phyloP scores from a whole-genome alignment of 2,888 invertebrate species.

The Archips xylosteana region DNA sequence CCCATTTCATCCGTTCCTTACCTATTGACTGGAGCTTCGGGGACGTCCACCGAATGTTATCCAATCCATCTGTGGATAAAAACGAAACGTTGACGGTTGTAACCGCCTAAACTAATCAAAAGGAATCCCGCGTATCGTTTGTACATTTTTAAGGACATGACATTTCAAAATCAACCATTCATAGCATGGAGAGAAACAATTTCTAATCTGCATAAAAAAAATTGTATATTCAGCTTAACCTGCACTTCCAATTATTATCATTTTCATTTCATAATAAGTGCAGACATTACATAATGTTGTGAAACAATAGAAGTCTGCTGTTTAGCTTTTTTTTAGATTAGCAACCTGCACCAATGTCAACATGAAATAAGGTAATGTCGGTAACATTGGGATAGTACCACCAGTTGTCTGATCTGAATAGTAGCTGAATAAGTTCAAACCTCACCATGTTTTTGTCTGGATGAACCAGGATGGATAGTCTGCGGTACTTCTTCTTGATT shows the following conservation, averaged over 20 bases:
- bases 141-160: slow-evolving; percentile 23
- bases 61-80: slow-evolving; percentile 80
- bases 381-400: neutral
- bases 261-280: neutral
- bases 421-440: slow-evolving; percentile 21
- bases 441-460: slow-evolving; percentile 97
- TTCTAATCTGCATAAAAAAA: neutral
- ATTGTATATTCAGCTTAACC: neutral
- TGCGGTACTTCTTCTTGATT: slow-evolving; percentile 98
- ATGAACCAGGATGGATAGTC: slow-evolving; percentile 98
- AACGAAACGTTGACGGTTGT: slow-evolving; percentile 83
- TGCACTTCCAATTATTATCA: neutral
- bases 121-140: slow-evolving; percentile 44
- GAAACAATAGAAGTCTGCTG: neutral
- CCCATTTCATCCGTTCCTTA: slow-evolving; percentile 62
- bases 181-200: slow-evolving; percentile 10
- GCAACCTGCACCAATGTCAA: neutral
- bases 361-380: neutral
- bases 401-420: neutral
- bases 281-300: neutral
- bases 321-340: neutral
- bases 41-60: slow-evolving; percentile 64
- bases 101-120: slow-evolving; percentile 78
- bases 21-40: slow-evolving; percentile 66
- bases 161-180: slow-evolving; percentile 38